These are phyloP conservation scores for Epinephelus awoara DNA, from an alignment of 2,797 vertebrate genomes.

Conservation along the genomic window DNA sequence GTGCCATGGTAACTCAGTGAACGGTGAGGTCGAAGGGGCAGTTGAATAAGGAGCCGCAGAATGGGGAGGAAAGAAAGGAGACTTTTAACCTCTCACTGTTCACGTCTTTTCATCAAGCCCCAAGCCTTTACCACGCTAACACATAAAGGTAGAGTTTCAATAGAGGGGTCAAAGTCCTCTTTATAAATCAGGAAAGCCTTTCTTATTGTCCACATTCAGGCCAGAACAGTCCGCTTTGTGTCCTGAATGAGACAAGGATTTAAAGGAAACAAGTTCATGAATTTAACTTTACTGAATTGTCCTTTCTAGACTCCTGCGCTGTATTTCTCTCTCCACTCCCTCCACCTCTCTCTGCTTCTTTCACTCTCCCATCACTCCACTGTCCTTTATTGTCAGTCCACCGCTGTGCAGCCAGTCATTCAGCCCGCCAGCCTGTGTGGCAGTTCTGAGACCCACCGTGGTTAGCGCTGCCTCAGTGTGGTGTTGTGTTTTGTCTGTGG, in stretches of 20 bases:
- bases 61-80: conserved; percentile 64
- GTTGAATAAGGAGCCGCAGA: conserved; percentile 64
- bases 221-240: conserved; percentile 20
- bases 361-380: conserved; percentile 8
- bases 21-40: conserved; percentile 68
- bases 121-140: conserved; percentile 51
- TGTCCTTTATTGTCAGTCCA: conserved; percentile 45
- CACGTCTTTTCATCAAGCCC: conserved; percentile 74
- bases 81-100: conserved; percentile 82
- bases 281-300: conserved; percentile 39
- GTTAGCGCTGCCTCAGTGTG: conserved; percentile 57
- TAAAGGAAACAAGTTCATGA: conserved; percentile 63
- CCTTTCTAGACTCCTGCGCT: conserved; percentile 1
- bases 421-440: conserved; percentile 59
- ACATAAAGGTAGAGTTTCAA: conserved; percentile 69
- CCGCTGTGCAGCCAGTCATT: conserved; percentile 52
- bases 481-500: conserved; percentile 73
- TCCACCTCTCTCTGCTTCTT: neutral
- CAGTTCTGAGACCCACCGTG: conserved; percentile 48
- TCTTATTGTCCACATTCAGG: conserved; percentile 48
- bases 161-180: conserved; percentile 72
- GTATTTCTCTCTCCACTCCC: conserved; percentile 12
- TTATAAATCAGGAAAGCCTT: conserved; percentile 68
- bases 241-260: conserved; percentile 50
- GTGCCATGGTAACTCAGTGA: conserved; percentile 83